Evolutionary conservation across 2,113 vertebrate species (phyloP).

Genomic region (Mormoops blainvillei): DNA sequence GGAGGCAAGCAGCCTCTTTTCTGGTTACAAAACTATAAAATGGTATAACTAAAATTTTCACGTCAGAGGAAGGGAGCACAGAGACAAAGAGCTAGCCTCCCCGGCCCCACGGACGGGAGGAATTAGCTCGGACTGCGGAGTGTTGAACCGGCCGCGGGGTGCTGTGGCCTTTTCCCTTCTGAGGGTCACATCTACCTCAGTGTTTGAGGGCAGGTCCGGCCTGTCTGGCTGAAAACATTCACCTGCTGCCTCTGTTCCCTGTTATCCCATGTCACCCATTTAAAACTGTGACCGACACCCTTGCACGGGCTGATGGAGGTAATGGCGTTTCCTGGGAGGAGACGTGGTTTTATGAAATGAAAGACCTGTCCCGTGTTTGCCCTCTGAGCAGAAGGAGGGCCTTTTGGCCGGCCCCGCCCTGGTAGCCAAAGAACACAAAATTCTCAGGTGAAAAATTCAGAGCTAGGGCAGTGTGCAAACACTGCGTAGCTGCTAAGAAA

Average conservation of each 20-base stretch:
- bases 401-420: background rate
- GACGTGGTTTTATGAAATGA: background rate
- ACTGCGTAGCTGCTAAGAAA: background rate
- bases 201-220: background rate
- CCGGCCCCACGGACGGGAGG: fast-evolving
- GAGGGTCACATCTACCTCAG: background rate
- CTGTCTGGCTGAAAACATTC: background rate
- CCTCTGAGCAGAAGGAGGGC: background rate
- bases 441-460: background rate
- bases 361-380: background rate
- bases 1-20: background rate
- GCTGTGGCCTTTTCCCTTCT: background rate
- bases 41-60: background rate
- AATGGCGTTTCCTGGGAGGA: background rate
- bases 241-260: background rate
- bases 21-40: background rate
- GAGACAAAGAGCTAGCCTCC: background rate
- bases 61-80: background rate
- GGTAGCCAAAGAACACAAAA: background rate
- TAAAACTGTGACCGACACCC: background rate
- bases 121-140: background rate
- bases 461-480: background rate
- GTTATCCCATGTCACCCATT: background rate
- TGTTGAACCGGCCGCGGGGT: background rate
- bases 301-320: background rate